Evolutionary conservation across 30 jellyfish, hydroid and myxozoan genomes (phyloP).

Genomic region (Phacellophora camtschatica): DNA sequence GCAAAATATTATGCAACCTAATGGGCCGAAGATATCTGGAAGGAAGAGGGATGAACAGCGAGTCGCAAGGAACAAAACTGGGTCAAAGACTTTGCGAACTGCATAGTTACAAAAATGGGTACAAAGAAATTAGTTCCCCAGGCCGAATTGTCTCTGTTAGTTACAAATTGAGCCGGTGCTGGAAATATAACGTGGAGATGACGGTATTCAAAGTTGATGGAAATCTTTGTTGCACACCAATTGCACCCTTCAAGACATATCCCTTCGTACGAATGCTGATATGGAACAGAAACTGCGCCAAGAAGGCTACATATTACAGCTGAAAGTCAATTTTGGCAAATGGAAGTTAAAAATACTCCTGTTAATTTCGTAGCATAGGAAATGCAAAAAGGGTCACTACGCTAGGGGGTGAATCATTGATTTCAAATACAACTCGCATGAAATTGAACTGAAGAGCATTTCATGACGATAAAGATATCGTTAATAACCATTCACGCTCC

Average conservation of each 20-base stretch:
- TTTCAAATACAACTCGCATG: no score
- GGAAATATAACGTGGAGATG: conserved; percentile 31
- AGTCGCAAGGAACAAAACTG: conserved; percentile 48
- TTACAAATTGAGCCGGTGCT: conserved; percentile 35
- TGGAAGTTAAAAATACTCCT: not conserved
- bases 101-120: conserved; percentile 48
- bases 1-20: conserved; percentile 51
- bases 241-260: conserved; percentile 50
- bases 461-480: no score
- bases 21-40: conserved; percentile 55
- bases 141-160: conserved; percentile 44
- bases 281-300: conserved; percentile 47
- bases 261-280: conserved; percentile 35
- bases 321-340: not conserved
- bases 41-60: conserved; percentile 35
- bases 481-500: no score
- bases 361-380: no score
- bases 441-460: no score
- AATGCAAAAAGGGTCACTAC: no score
- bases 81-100: conserved; percentile 69
- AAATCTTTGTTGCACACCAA: conserved; percentile 59
- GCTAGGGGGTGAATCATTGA: no score
- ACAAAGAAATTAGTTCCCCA: conserved; percentile 44
- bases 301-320: not conserved
- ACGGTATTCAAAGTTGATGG: conserved; percentile 39